Evolutionary conservation across 2,113 vertebrate species (phyloP).

Genomic region (Chaetorhynchus papuensis): DNA sequence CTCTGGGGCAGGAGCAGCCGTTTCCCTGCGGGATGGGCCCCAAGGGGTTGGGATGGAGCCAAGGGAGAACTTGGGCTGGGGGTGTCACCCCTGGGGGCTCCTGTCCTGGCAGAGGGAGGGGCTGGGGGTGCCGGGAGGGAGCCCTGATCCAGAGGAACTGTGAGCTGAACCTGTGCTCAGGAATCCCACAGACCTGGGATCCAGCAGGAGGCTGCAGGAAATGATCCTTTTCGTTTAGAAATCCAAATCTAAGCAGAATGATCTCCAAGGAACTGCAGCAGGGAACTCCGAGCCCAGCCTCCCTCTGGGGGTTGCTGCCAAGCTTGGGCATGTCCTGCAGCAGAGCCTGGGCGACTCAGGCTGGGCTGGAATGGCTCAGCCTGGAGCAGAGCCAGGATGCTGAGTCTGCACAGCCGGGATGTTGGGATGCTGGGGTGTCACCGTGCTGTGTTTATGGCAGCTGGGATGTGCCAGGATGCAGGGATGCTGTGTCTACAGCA

Average conservation of each 20-base stretch:
- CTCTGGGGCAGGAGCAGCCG: background rate
- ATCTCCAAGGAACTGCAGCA: background rate
- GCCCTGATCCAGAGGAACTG: background rate
- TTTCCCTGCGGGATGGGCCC: background rate
- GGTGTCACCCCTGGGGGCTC: background rate
- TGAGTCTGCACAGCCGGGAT: background rate
- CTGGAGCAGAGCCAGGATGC: background rate
- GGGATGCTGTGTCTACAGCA: no score
- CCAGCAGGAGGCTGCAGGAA: background rate
- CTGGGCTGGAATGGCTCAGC: accelerated
- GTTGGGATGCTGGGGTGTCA: background rate
- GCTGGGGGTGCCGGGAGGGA: background rate
- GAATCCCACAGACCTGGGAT: background rate
- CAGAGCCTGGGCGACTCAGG: background rate
- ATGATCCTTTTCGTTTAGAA: background rate
- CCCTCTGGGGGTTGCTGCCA: background rate
- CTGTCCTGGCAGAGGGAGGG: background rate
- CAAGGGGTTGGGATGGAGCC: background rate
- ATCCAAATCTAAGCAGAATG: background rate
- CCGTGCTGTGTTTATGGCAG: no score
- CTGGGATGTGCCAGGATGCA: background rate
- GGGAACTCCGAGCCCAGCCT: accelerated
- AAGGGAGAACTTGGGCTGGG: background rate
- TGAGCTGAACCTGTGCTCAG: background rate
- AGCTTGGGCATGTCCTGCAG: background rate